Conservation (phyloP, 2,797 vertebrate species). For the Gambusia yucatana region DNA sequence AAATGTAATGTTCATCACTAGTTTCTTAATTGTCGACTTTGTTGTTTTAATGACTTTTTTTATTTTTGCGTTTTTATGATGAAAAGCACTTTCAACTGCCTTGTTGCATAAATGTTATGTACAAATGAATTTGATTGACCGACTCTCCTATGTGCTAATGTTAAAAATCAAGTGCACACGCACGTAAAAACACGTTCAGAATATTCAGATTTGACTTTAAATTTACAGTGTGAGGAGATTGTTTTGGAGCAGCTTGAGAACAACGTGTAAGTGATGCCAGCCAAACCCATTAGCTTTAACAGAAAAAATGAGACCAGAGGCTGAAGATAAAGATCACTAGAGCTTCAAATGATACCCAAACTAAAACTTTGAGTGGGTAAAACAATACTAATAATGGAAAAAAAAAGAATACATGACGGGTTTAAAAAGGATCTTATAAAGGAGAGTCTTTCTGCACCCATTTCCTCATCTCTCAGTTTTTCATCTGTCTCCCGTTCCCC, state of each 20-base stretch:
- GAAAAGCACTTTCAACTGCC: too few relatives aligned
- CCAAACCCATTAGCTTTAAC: constrained; percentile 70
- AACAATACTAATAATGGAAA: background rate
- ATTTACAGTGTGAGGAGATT: constrained; percentile 52
- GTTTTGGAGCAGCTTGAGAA: constrained; percentile 66
- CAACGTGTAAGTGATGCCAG: constrained; percentile 62
- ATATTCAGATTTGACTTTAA: constrained; percentile 43
- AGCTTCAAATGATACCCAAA: constrained; percentile 1
- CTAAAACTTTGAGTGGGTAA: background rate
- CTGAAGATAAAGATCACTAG: constrained; percentile 34
- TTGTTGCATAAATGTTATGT: too few relatives aligned
- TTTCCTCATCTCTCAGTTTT: constrained; percentile 33
- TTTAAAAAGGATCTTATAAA: background rate
- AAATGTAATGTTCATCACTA: too few relatives aligned
- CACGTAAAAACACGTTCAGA: constrained; percentile 10
- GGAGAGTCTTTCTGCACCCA: constrained; percentile 24
- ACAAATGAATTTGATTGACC: too few relatives aligned
- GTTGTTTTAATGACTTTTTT: too few relatives aligned
- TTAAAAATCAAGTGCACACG: constrained; percentile 17
- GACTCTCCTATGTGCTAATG: constrained; percentile 2
- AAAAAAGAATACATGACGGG: background rate
- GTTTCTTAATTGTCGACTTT: too few relatives aligned
- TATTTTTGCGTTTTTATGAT: too few relatives aligned
- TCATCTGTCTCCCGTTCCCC: constrained; percentile 42
- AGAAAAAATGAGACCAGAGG: constrained; percentile 58